Base-by-base conservation (phyloP, 2,797 vertebrate species). In the Argya squamiceps region DNA sequence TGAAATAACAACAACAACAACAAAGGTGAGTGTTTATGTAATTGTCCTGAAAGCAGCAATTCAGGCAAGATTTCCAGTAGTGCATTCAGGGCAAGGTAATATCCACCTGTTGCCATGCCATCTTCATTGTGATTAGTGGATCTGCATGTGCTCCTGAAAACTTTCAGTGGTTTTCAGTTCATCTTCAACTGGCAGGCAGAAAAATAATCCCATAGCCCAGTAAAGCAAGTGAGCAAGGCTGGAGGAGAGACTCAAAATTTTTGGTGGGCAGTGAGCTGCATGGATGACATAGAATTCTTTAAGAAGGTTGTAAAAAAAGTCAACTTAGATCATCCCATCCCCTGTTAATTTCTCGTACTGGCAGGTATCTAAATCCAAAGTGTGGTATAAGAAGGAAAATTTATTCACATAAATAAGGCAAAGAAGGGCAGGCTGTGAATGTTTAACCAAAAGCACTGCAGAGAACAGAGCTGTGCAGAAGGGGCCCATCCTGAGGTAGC, bases 81-180 rank as follows among this genome's bases (percentile, higher is more conserved):
- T 37, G 39, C 16, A 34, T 37, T 65, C 52, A 71, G 46, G 30
- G 12, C 36, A 43, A 59, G 17, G 12, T 43, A 55, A 60, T 34
- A 27, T 4, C 22, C 9, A 26, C 19, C 10, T 56, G 22, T 8
- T 49, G 24, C 12, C 2, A 0, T 39, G 6, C 8, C 2, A 1
- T 21, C n/a, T 75, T 71, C 24, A 10, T 27, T 56, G 24, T 24
- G 8, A 21, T 24, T 44, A 26, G 12, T 75, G 56, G 24, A 74
- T 64, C 41, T 77, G 36, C 16, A 4, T 2, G 20, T 67, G 12
- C 12, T 17, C 6, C 19, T 74, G 58, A 67, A 68, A 86, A 68
- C 8, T 24, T 22, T 39, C 26, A 19, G 14, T 39, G 15, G 4
- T 15, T 71, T 53, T 81, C 46, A 8, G 10, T 60, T 68, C 21